Base-by-base conservation (phyloP, 2,888 invertebrate species). In the Empis livida region DNA sequence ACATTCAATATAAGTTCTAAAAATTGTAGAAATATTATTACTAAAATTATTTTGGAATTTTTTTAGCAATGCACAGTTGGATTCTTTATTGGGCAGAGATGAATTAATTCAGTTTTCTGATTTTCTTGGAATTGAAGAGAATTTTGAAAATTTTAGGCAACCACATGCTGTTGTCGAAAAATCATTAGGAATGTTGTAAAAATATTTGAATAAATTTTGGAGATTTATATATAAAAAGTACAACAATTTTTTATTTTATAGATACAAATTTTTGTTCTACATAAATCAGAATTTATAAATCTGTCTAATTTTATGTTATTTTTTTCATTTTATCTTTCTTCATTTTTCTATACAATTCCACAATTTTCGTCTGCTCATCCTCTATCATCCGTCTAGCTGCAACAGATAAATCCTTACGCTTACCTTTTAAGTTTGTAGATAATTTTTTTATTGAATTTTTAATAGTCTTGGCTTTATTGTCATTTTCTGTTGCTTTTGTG, bases 161-260 rank as follows among this genome's bases (percentile, higher is more conserved):
- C 91, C 93, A 5, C 91, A 92, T 68, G 84, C 86, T 39, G 73
- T 89, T 46, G 73, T 89, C 49, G 92, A 92, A 65, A 80, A 79
- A 60, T 76, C 78, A 45, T 70, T 84, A 43, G 82, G 84, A 50
- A 69, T 86, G 63, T 68, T 79, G 46, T 77, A 74, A 68, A 41
- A 16, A 20, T n/a, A 16, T 41, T 41, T 6, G 10, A 23, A 13
- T 41, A 8, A 16, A 41, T 27, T 6, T 27, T 27, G 8, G 2
- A 8, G 9, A 27, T 27, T 27, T 8, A 27, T 8, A 27, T 27
- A 27, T 27, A 27, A 20, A 20, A 20, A 20, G 3, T 20, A 20
- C 6, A 20, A 20, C 6, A 3, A 5, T 20, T 20, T 3, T 20
- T 20, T 40, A 23, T 11, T 20, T 40, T 15, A 40, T 14, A 20